A percentile compares a stretch with the other conserved stretches of the same genome.
These are phyloP conservation scores for Solenopsis fugax DNA, from an alignment of 1,140 invertebrate species.

Conservation along the genomic window DNA sequence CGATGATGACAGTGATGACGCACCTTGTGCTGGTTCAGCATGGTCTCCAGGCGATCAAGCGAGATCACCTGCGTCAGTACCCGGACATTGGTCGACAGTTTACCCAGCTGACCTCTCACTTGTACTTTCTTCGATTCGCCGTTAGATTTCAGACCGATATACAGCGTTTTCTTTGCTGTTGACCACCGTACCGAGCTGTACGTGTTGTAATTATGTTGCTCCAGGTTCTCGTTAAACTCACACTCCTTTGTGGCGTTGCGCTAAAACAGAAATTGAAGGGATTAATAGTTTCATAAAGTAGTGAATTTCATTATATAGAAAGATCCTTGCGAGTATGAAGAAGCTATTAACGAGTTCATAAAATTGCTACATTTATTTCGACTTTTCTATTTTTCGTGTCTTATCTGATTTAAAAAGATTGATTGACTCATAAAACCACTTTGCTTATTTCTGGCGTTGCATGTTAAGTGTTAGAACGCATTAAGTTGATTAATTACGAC, in stretches of 20 bases:
- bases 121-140: slow-evolving; percentile 91
- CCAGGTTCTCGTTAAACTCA: slow-evolving; percentile 94
- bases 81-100: slow-evolving; percentile 90
- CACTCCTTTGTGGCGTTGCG: slow-evolving; percentile 93
- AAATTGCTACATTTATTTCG: background rate
- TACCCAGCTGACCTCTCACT: slow-evolving; percentile 89
- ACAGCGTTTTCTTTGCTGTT: slow-evolving; percentile 90
- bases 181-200: slow-evolving; percentile 93
- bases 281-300: slow-evolving; percentile 56
- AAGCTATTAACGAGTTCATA: background rate
- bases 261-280: slow-evolving; percentile 89
- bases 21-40: slow-evolving; percentile 81
- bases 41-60: slow-evolving; percentile 85
- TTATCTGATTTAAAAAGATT: background rate
- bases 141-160: slow-evolving; percentile 91
- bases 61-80: slow-evolving; percentile 89
- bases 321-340: background rate
- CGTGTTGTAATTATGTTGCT: slow-evolving; percentile 94
- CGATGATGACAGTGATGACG: slow-evolving; percentile 80
- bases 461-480: background rate
- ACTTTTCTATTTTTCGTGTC: background rate
- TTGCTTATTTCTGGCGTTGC: background rate
- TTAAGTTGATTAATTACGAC: background rate
- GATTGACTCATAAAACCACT: background rate
- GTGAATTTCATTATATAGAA: background rate